These are phyloP conservation scores for Plecotus auritus DNA, from an alignment of 2,113 vertebrate genomes.

Conservation along the genomic window DNA sequence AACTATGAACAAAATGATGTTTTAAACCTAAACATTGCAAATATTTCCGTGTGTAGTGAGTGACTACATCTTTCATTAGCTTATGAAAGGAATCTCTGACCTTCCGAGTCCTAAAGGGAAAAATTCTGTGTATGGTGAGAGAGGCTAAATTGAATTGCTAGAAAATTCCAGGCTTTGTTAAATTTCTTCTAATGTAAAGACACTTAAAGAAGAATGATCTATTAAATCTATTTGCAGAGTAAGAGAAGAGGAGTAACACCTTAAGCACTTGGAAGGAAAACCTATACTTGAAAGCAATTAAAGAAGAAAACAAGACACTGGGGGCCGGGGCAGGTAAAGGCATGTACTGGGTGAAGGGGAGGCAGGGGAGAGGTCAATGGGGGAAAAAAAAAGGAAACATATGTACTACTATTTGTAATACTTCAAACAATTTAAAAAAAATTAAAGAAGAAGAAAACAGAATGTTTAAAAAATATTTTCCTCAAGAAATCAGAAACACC, in stretches of 20 bases:
- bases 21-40: neutral
- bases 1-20: neutral
- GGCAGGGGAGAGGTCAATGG: no score
- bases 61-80: neutral
- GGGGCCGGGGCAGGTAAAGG: no score
- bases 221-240: neutral
- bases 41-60: neutral
- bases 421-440: no score
- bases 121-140: neutral
- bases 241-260: neutral
- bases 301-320: neutral
- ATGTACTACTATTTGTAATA: no score
- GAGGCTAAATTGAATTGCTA: neutral
- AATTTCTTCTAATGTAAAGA: neutral
- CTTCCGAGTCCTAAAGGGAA: neutral
- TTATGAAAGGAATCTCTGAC: neutral
- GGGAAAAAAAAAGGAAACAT: no score
- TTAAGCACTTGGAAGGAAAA: neutral
- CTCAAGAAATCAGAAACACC: no score
- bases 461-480: neutral
- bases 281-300: neutral
- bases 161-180: neutral
- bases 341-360: no score
- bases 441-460: no score
- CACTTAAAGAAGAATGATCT: neutral